Percentiles rank a stretch among this genome's conserved stretches.
These are phyloP conservation scores for Pelecanoides urinatrix DNA, from an alignment of 2,113 vertebrate genomes.

Conservation along the genomic window DNA sequence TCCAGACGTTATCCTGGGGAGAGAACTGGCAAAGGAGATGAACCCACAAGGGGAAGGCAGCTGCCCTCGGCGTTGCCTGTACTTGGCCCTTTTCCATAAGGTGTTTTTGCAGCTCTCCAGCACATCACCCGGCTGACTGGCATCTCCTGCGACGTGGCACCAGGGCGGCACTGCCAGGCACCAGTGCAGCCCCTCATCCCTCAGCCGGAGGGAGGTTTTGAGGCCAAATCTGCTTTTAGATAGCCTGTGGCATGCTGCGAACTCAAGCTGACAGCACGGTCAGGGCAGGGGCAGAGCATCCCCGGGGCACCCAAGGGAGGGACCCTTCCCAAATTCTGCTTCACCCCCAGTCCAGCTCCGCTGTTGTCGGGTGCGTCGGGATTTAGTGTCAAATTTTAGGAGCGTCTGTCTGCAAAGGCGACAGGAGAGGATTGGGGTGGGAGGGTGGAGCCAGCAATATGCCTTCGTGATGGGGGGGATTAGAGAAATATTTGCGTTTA, in stretches of 20 bases:
- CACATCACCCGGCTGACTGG: background rate
- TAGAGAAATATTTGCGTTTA: conserved; percentile 17
- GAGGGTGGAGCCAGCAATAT: background rate
- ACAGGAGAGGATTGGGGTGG: background rate
- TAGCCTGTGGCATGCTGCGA: background rate
- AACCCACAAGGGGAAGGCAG: background rate
- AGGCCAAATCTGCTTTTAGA: background rate
- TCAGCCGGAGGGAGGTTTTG: background rate
- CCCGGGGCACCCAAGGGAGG: background rate
- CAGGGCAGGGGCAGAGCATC: background rate
- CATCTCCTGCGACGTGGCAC: background rate
- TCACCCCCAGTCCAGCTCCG: background rate
- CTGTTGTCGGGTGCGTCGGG: background rate
- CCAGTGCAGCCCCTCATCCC: background rate
- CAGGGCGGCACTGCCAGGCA: background rate
- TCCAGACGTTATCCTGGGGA: background rate
- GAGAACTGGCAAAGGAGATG: background rate
- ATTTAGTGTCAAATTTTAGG: background rate
- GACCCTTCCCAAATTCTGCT: background rate
- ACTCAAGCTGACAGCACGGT: background rate
- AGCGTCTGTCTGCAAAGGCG: background rate
- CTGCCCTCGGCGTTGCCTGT: background rate
- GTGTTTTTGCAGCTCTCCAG: background rate
- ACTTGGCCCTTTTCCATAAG: background rate
- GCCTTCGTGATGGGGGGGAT: background rate